Conservation (phyloP, 2,113 vertebrate genomes). For the Hoplias malabaricus region DNA sequence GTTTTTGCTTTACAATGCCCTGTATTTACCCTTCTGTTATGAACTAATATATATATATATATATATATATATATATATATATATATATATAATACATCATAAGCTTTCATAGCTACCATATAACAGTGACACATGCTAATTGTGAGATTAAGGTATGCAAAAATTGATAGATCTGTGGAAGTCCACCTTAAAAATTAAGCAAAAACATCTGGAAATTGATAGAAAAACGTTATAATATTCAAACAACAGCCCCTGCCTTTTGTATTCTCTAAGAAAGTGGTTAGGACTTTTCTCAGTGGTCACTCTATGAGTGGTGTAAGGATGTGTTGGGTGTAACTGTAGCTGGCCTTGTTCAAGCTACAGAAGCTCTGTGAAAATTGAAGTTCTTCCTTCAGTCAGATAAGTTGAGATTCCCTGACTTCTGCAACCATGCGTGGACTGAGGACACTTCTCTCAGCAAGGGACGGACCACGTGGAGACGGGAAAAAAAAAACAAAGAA, state of each 20-base stretch:
- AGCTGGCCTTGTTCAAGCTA: neutral
- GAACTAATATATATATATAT: too few species aligned
- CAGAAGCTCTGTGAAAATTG: neutral
- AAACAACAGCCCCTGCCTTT: too few species aligned
- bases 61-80: too few species aligned
- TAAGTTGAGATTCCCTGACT: conserved; percentile 51
- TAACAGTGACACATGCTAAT: too few species aligned
- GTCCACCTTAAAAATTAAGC: too few species aligned
- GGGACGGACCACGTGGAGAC: neutral
- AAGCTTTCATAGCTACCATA: too few species aligned
- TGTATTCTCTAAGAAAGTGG: neutral
- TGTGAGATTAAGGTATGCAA: too few species aligned
- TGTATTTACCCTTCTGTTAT: neutral
- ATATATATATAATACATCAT: too few species aligned
- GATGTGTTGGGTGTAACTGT: neutral
- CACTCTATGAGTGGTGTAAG: neutral
- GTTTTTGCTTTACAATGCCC: neutral
- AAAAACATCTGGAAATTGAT: too few species aligned
- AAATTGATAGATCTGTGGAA: too few species aligned
- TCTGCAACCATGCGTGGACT: neutral
- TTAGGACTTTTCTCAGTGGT: too few species aligned
- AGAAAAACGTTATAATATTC: too few species aligned
- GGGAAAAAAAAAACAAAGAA: neutral
- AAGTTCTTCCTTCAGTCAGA: conserved; percentile 30
- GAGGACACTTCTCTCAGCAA: conserved; percentile 10